These are phyloP conservation scores for Potorous gilbertii DNA, from an alignment of 2,797 vertebrate species.

Conservation along the genomic window DNA sequence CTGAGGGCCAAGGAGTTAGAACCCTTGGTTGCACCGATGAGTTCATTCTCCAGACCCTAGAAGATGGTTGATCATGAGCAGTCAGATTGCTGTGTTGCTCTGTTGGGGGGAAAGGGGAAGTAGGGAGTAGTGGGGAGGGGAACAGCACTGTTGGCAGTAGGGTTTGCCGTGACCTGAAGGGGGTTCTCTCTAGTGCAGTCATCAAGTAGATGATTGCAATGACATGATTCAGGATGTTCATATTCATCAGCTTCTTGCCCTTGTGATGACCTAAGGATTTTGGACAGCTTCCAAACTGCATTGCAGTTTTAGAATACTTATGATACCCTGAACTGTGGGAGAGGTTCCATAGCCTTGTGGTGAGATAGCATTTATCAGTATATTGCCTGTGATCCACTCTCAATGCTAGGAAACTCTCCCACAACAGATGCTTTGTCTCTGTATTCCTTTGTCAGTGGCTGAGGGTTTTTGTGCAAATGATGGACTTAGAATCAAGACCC, in stretches of 20 bases:
- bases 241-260: background rate
- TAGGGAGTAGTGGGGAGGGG: background rate
- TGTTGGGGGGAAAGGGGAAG: accelerated
- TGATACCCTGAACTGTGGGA: too few species aligned
- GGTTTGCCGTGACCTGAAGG: background rate
- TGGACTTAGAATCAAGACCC: background rate
- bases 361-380: background rate
- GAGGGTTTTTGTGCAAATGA: background rate
- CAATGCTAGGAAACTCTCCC: too few species aligned
- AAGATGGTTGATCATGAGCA: background rate
- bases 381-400: background rate
- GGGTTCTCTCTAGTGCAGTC: background rate
- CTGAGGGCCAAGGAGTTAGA: background rate
- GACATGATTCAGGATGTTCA: background rate
- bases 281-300: too few species aligned
- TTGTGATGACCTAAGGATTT: background rate
- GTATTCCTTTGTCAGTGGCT: background rate
- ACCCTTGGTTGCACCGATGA: background rate
- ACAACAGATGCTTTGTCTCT: background rate
- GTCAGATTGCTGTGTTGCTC: background rate
- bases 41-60: background rate
- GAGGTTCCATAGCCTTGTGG: background rate
- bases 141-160: background rate
- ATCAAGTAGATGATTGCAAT: background rate
- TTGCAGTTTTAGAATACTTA: background rate